phyloP scores from a whole-genome alignment of 1,140 invertebrate genomes.

The Cherax quadricarinatus region DNA sequence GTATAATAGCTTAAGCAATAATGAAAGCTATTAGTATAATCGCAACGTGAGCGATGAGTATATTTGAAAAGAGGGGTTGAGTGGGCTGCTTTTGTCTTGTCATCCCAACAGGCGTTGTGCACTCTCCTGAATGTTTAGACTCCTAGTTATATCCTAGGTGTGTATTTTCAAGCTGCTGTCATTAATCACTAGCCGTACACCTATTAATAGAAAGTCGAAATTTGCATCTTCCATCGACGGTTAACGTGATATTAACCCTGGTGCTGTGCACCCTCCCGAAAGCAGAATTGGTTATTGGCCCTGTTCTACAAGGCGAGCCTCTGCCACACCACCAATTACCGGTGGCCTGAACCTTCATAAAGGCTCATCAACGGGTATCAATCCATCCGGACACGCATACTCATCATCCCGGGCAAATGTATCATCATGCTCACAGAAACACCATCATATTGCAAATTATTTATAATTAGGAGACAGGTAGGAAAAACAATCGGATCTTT shows the following conservation, averaged over 20 bases:
- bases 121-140: not conserved
- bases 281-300: too few relatives aligned
- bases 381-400: not conserved
- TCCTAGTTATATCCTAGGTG: not conserved
- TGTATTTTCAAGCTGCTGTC: not conserved
- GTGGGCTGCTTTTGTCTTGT: not conserved
- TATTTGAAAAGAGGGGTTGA: not conserved
- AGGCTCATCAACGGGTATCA: not conserved
- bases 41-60: not conserved
- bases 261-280: too few relatives aligned
- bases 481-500: not conserved
- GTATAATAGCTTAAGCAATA: not conserved
- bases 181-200: not conserved
- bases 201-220: not conserved
- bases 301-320: too few relatives aligned
- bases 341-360: not conserved
- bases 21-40: not conserved
- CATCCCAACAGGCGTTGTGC: not conserved
- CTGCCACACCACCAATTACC: not conserved
- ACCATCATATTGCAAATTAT: not conserved
- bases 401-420: not conserved
- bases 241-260: not conserved
- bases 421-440: not conserved
- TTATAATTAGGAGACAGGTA: not conserved
- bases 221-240: not conserved